These are phyloP conservation scores for Euplagia quadripunctaria DNA, from an alignment of 2,888 invertebrate genomes.

Conservation along the genomic window DNA sequence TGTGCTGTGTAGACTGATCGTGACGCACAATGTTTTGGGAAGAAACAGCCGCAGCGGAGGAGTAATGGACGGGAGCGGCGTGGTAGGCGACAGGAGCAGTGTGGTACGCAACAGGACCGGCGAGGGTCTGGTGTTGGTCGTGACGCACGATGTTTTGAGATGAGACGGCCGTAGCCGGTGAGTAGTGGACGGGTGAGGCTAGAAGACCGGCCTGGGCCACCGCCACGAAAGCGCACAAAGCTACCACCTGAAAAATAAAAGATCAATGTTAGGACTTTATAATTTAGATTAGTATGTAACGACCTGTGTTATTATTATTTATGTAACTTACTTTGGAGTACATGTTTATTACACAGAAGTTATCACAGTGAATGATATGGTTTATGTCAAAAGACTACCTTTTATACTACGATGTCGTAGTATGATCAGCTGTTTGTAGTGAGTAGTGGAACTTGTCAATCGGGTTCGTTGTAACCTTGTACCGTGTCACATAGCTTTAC, in stretches of 20 bases:
- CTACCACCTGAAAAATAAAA: slow-evolving; percentile 54
- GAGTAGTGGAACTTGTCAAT: slow-evolving; percentile 64
- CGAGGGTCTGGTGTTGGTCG: slow-evolving; percentile 58
- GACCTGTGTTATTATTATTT: neutral
- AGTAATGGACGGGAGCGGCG: slow-evolving; percentile 74
- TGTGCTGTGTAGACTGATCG: slow-evolving; percentile 62
- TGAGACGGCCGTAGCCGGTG: slow-evolving; percentile 66
- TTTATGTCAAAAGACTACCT: slow-evolving; percentile 54
- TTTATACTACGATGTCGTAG: slow-evolving; percentile 62
- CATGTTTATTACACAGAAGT: slow-evolving; percentile 61
- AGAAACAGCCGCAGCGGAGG: slow-evolving; percentile 68
- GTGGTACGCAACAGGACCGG: slow-evolving; percentile 47
- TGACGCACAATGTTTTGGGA: slow-evolving; percentile 75
- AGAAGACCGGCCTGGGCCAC: slow-evolving; percentile 30
- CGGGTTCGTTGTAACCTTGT: slow-evolving; percentile 37
- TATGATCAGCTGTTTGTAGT: slow-evolving; percentile 50
- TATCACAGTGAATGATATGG: slow-evolving; percentile 54
- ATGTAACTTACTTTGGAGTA: slow-evolving; percentile 49
- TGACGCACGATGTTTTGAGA: slow-evolving; percentile 61
- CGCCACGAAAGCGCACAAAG: slow-evolving; percentile 26
- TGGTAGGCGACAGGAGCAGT: slow-evolving; percentile 43
- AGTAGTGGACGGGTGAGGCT: slow-evolving; percentile 66
- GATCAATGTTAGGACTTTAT: neutral
- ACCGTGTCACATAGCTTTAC: slow-evolving; percentile 25
- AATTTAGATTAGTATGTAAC: neutral